Percentiles rank a stretch among this genome's conserved stretches.
Evolutionary conservation across 2,797 vertebrate species (phyloP).

Genomic region (Fratercula arctica): DNA sequence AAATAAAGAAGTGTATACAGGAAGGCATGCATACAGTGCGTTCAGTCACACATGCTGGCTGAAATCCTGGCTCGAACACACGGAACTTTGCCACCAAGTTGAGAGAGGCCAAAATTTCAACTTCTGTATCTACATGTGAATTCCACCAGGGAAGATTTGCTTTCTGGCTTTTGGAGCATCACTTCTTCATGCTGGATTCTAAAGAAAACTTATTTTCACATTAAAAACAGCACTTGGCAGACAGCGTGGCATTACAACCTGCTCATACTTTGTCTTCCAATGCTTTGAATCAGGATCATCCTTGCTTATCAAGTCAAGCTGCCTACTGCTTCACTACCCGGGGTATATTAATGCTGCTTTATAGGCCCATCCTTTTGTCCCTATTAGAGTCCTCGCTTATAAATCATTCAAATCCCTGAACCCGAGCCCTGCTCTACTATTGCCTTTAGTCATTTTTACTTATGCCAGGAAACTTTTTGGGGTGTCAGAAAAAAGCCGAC

Average conservation of each 20-base stretch:
- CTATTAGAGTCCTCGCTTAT: neutral
- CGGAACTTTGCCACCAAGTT: neutral
- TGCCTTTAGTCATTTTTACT: neutral
- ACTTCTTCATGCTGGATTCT: neutral
- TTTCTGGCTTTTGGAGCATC: neutral
- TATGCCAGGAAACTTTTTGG: neutral
- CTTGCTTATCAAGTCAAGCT: conserved; percentile 16
- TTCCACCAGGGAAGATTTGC: neutral
- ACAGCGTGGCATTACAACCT: neutral
- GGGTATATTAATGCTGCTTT: neutral
- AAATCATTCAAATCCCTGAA: neutral
- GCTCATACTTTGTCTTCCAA: neutral
- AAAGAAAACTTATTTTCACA: neutral
- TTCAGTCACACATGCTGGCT: neutral
- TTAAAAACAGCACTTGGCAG: neutral
- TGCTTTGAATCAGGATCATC: conserved; percentile 7
- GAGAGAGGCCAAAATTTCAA: neutral
- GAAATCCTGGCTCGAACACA: neutral
- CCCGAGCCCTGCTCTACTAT: neutral
- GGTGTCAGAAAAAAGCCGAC: neutral
- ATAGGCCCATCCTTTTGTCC: neutral
- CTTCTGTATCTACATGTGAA: neutral
- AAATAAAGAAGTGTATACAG: neutral
- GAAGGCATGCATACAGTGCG: neutral
- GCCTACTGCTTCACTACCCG: neutral